Percentiles rank a stretch among this genome's conserved stretches.
Evolutionary conservation across 2,797 vertebrate species (phyloP).

Genomic region (Botia almorhae): DNA sequence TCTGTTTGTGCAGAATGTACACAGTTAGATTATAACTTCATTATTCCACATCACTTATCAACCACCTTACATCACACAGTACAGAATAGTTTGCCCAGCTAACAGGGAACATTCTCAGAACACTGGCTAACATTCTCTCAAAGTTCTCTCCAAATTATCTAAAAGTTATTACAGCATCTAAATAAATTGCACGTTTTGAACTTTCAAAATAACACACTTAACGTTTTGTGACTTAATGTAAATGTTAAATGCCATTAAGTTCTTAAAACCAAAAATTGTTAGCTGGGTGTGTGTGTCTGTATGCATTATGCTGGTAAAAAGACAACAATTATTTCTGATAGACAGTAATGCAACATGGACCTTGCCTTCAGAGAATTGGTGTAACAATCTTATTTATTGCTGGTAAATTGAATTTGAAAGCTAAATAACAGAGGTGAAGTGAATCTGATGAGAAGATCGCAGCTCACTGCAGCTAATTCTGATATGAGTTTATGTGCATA

Average conservation of each 20-base stretch:
- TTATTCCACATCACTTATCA: not conserved
- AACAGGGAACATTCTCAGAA: no score
- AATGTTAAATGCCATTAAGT: no score
- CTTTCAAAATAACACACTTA: no score
- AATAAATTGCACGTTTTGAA: no score
- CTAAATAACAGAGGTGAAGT: constrained; percentile 23
- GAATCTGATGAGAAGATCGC: constrained; percentile 9
- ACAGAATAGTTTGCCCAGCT: not conserved
- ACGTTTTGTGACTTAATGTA: no score
- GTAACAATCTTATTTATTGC: constrained; percentile 54
- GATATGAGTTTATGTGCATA: not conserved
- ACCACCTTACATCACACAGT: not conserved
- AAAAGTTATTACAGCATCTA: no score
- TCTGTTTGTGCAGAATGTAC: constrained; percentile 35
- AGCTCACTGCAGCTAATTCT: constrained; percentile 30
- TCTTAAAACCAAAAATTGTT: no score
- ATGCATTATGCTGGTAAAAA: not conserved
- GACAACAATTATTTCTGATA: constrained; percentile 6
- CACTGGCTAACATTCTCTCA: no score
- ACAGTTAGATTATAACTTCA: not conserved
- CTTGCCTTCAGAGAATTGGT: constrained; percentile 42
- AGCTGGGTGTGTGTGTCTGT: constrained; percentile 14
- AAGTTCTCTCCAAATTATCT: no score
- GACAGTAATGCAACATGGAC: constrained; percentile 30
- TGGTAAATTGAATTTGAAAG: constrained; percentile 53